Conservation (phyloP, 2,888 invertebrate species). For the Agapostemon virescens region DNA sequence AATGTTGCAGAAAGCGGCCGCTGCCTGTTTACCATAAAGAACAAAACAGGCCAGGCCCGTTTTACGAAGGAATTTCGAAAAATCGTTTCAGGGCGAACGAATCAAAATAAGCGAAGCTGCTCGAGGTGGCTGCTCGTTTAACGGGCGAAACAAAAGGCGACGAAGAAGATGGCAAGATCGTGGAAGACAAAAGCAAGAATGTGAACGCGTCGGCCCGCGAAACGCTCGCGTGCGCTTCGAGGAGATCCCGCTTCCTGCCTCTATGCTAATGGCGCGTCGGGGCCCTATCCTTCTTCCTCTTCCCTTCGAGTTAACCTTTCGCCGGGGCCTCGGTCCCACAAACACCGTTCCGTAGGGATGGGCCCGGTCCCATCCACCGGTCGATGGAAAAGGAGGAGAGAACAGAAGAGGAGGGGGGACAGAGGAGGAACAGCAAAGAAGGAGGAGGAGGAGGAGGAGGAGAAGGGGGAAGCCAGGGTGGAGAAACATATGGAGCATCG, state of each 20-base stretch:
- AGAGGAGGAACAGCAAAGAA: too few relatives aligned
- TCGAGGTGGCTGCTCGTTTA: not conserved
- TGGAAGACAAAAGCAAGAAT: constrained; percentile 9
- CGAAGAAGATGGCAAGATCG: constrained; percentile 7
- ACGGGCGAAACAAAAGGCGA: not conserved
- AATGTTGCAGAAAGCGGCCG: too few relatives aligned
- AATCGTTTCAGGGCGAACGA: not conserved
- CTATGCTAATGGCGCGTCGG: constrained; percentile 69
- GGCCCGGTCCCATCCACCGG: not conserved
- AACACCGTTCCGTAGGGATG: constrained; percentile 18
- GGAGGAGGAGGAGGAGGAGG: constrained; percentile 14
- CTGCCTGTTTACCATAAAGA: too few relatives aligned
- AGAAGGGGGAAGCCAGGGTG: constrained; percentile 17
- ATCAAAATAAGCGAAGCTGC: not conserved
- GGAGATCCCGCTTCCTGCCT: constrained; percentile 71
- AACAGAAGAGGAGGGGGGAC: constrained; percentile 16
- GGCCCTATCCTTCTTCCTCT: constrained; percentile 39
- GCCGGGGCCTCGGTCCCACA: constrained; percentile 34
- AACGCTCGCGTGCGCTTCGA: constrained; percentile 68
- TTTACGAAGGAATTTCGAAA: too few relatives aligned
- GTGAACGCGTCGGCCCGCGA: not conserved
- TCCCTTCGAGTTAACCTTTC: constrained; percentile 57
- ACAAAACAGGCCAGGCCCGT: too few relatives aligned
- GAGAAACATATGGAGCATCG: constrained; percentile 69
- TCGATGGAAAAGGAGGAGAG: not conserved